phyloP scores from a whole-genome alignment of 2,113 vertebrate species.

The Bettongia penicillata region DNA sequence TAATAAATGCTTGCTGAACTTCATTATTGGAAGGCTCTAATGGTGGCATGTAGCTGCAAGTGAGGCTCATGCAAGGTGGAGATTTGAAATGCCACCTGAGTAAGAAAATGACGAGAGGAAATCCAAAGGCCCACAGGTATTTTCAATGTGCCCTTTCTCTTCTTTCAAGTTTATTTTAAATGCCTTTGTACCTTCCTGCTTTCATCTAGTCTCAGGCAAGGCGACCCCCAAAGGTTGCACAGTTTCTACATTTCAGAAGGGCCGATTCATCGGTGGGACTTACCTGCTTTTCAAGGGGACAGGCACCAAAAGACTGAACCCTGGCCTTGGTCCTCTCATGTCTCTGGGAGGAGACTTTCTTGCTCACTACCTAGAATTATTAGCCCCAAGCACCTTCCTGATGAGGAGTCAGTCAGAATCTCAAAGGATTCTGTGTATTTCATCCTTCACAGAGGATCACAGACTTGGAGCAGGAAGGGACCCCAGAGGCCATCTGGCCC shows the following conservation, averaged over 20 bases:
- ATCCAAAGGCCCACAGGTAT: not conserved
- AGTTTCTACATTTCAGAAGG: not conserved
- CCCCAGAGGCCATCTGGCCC: not conserved
- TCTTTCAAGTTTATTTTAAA: not conserved
- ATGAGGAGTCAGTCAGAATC: not conserved
- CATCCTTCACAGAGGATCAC: not conserved
- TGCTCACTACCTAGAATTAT: not conserved
- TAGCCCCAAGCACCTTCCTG: not conserved
- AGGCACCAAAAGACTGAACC: not conserved
- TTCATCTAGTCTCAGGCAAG: not conserved
- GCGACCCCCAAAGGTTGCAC: not conserved
- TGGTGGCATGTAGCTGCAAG: not conserved
- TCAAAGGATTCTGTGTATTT: not conserved
- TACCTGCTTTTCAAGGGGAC: conserved; percentile 1
- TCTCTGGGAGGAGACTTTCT: not conserved
- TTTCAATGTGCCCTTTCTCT: not conserved
- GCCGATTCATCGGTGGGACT: not conserved
- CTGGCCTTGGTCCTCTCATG: not conserved
- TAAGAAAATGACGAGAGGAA: not conserved
- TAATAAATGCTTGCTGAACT: not conserved
- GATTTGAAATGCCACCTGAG: not conserved
- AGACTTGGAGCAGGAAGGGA: not conserved
- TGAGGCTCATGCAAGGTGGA: not conserved
- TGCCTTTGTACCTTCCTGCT: not conserved
- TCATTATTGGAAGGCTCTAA: not conserved